These are phyloP conservation scores for Tenthredo amoena DNA, from an alignment of 2,888 invertebrate genomes.

Conservation along the genomic window DNA sequence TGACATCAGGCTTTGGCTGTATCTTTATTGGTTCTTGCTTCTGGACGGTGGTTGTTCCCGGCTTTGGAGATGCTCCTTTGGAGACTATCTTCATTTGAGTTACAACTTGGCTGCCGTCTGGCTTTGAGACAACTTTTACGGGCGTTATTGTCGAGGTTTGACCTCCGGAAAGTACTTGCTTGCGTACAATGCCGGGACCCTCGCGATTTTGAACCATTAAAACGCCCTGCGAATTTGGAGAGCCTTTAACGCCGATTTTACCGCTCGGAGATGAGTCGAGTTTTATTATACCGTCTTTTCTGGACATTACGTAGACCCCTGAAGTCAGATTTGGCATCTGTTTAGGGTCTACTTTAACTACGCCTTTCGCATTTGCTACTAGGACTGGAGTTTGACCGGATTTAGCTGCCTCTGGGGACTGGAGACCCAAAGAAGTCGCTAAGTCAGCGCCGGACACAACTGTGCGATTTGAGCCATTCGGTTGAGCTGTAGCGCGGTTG, in stretches of 20 bases:
- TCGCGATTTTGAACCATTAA: conserved; percentile 76
- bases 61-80: conserved; percentile 65
- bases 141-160: conserved; percentile 72
- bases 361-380: conserved; percentile 83
- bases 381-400: conserved; percentile 71
- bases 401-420: conserved; percentile 71
- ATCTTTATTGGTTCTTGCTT: conserved; percentile 75
- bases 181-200: conserved; percentile 69
- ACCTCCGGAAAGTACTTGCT: conserved; percentile 71
- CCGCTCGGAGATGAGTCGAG: conserved; percentile 83
- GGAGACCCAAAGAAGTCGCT: conserved; percentile 80
- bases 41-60: conserved; percentile 60
- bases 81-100: conserved; percentile 76
- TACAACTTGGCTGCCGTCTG: conserved; percentile 75
- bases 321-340: conserved; percentile 83
- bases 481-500: conserved; percentile 73
- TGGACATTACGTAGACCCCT: conserved; percentile 89
- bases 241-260: conserved; percentile 78
- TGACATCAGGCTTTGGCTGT: conserved; percentile 75
- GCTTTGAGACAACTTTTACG: conserved; percentile 74
- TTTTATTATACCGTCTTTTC: conserved; percentile 87
- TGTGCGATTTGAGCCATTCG: conserved; percentile 75
- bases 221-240: conserved; percentile 74
- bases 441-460: conserved; percentile 79
- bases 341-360: conserved; percentile 87